Percentiles rank a stretch among this genome's conserved stretches.
Conservation (phyloP, 2,797 vertebrate genomes). For the Pipistrellus pipistrellus region DNA sequence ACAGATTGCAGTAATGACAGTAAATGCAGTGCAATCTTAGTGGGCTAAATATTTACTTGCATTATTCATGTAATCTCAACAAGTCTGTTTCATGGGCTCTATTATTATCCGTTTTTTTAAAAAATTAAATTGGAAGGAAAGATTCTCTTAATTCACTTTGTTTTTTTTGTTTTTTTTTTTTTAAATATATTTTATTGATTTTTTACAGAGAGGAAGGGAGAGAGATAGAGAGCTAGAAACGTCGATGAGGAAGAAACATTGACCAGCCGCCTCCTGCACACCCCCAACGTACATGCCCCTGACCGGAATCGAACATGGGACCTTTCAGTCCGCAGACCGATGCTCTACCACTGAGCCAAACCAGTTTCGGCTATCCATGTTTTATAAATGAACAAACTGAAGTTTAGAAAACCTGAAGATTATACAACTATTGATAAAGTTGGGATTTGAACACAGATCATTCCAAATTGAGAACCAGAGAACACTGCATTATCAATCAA, state of each 20-base stretch:
- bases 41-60: background rate
- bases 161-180: too few relatives aligned
- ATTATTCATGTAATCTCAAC: background rate
- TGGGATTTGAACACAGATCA: background rate
- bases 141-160: too few relatives aligned
- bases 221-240: too few relatives aligned
- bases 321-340: too few relatives aligned
- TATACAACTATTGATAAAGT: background rate
- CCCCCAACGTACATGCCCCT: too few relatives aligned
- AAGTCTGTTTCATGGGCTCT: background rate
- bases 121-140: too few relatives aligned
- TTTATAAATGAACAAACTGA: background rate
- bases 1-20: background rate
- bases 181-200: too few relatives aligned
- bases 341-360: too few relatives aligned
- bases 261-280: too few relatives aligned
- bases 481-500: background rate
- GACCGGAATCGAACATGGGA: too few relatives aligned
- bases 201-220: too few relatives aligned
- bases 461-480: background rate
- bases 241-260: too few relatives aligned
- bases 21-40: background rate
- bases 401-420: background rate
- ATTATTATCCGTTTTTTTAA: background rate
- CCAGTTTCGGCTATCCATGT: background rate